These are phyloP conservation scores for Lophius americanus DNA, from an alignment of 2,797 vertebrate genomes.

Conservation along the genomic window DNA sequence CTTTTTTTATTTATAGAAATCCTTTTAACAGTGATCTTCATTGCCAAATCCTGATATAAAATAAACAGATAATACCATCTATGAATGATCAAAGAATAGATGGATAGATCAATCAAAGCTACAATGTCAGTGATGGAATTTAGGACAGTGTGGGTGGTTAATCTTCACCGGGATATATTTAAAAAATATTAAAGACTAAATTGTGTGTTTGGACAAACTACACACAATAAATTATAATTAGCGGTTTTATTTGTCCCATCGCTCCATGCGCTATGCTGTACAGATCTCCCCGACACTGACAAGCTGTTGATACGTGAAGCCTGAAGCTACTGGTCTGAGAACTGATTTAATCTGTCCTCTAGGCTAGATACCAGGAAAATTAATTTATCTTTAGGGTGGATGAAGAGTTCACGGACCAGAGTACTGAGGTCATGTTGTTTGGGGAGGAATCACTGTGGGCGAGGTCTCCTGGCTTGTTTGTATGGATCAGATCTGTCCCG, in stretches of 20 bases:
- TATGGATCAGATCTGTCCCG: slow-evolving; percentile 24
- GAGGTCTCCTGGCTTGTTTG: slow-evolving; percentile 23
- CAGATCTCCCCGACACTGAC: slow-evolving; percentile 17
- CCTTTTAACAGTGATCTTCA: neutral
- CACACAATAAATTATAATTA: slow-evolving; percentile 11
- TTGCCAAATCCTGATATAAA: neutral
- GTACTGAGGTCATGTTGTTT: slow-evolving; percentile 50
- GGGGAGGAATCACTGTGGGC: slow-evolving; percentile 21
- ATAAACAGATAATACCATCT: neutral
- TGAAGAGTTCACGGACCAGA: slow-evolving; percentile 36
- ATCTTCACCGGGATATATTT: no score
- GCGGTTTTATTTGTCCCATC: slow-evolving; percentile 8
- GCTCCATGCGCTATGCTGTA: neutral
- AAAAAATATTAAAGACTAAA: neutral
- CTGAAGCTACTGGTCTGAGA: slow-evolving; percentile 4
- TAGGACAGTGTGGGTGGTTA: neutral
- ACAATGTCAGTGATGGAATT: neutral
- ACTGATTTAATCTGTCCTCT: slow-evolving; percentile 48
- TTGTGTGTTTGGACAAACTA: neutral
- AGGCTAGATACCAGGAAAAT: slow-evolving; percentile 44
- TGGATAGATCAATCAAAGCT: neutral
- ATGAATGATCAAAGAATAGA: neutral
- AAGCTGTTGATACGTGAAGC: slow-evolving; percentile 9
- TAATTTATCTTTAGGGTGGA: slow-evolving; percentile 51
- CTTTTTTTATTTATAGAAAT: slow-evolving; percentile 15